These are phyloP conservation scores for Brachyptera risi DNA, from an alignment of 2,888 invertebrate species.

Conservation along the genomic window DNA sequence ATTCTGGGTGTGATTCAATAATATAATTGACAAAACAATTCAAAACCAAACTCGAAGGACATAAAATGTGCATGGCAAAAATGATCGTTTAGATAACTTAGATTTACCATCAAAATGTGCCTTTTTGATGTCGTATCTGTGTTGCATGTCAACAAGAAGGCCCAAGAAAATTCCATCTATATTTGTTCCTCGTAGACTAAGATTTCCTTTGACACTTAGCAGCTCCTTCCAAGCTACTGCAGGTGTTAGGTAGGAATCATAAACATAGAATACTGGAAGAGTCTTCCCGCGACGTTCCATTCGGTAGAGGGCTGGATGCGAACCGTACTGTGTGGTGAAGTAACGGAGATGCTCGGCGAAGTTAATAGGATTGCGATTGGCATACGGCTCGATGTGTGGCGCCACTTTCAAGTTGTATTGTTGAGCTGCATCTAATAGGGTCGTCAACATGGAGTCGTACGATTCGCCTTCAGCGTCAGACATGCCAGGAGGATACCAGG, in stretches of 20 bases:
- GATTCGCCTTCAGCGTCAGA: constrained; percentile 39
- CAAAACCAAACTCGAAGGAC: too few relatives aligned
- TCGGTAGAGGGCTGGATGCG: constrained; percentile 54
- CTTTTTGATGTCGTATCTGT: constrained; percentile 51
- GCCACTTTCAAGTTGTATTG: constrained; percentile 52
- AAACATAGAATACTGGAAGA: constrained; percentile 60
- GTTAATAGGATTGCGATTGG: constrained; percentile 49
- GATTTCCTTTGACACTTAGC: constrained; percentile 45
- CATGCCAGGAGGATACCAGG: constrained; percentile 52
- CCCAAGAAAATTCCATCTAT: constrained; percentile 58
- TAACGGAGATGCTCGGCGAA: constrained; percentile 48
- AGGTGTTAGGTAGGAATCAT: constrained; percentile 57
- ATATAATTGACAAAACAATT: background rate
- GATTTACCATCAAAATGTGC: constrained; percentile 49
- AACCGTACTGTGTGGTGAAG: constrained; percentile 47
- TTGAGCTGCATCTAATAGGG: constrained; percentile 46
- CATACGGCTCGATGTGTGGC: constrained; percentile 57
- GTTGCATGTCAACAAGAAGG: constrained; percentile 52
- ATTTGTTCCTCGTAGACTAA: constrained; percentile 51
- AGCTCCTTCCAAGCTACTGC: constrained; percentile 52
- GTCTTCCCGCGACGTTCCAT: constrained; percentile 41
- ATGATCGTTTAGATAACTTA: constrained; percentile 1
- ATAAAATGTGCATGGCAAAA: too few relatives aligned
- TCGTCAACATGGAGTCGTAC: constrained; percentile 45
- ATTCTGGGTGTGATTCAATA: too few relatives aligned